phyloP scores from a whole-genome alignment of 2,888 invertebrate species.

The Nebria salina region DNA sequence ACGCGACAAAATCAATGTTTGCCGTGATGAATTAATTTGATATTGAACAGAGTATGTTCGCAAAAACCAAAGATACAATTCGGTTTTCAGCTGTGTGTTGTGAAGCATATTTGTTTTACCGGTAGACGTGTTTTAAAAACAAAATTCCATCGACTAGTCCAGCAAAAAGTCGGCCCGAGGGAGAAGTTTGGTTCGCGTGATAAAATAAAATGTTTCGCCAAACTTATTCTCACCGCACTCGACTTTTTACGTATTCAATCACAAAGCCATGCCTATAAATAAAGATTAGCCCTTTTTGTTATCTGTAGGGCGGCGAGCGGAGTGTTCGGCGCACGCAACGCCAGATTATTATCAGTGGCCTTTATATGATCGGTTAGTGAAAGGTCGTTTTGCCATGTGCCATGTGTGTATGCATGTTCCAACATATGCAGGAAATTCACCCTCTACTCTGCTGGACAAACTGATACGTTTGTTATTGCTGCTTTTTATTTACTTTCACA shows the following conservation, averaged over 20 bases:
- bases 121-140: slow-evolving; percentile 23
- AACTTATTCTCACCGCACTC: slow-evolving; percentile 44
- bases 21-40: too few species aligned
- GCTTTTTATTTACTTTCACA: not conserved
- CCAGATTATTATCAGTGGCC: slow-evolving; percentile 37
- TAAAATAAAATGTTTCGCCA: slow-evolving; percentile 46
- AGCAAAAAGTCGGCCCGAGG: slow-evolving; percentile 32
- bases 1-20: slow-evolving; percentile 30
- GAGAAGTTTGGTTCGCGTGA: slow-evolving; percentile 43
- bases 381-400: not conserved
- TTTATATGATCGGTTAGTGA: slow-evolving; percentile 32
- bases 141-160: slow-evolving; percentile 27
- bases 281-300: slow-evolving; percentile 46
- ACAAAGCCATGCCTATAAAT: slow-evolving; percentile 46
- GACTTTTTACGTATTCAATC: slow-evolving; percentile 45
- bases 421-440: slow-evolving; percentile 5
- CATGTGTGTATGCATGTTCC: slow-evolving; percentile 6
- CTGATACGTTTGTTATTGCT: slow-evolving; percentile 5
- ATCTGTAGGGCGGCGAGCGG: slow-evolving; percentile 26
- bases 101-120: not conserved
- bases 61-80: too few species aligned
- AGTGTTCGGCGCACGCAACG: slow-evolving; percentile 25
- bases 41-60: too few species aligned
- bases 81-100: not conserved
- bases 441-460: not conserved